phyloP scores from a whole-genome alignment of 1,140 invertebrate species.

The Sesamia nonagrioides region DNA sequence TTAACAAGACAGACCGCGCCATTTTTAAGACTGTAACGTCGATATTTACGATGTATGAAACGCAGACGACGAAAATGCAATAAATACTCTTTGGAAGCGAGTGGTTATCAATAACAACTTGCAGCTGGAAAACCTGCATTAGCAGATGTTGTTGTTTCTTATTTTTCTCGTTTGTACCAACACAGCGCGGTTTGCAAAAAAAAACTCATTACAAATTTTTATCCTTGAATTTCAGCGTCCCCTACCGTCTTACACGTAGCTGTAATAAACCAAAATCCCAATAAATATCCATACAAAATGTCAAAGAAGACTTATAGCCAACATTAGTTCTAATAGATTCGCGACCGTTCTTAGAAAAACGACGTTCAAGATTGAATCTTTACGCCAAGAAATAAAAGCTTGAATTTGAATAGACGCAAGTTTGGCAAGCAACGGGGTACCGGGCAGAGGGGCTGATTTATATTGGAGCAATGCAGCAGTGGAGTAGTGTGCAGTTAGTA shows the following conservation, averaged over 20 bases:
- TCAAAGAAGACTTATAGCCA: constrained; percentile 33
- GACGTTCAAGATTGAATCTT: constrained; percentile 36
- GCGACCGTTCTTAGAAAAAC: constrained; percentile 68
- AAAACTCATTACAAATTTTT: constrained; percentile 2
- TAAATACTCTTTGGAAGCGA: constrained; percentile 35
- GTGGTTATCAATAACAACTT: constrained; percentile 18
- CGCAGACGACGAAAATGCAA: constrained; percentile 38
- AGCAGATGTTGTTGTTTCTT: constrained; percentile 29
- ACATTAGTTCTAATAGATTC: constrained; percentile 78
- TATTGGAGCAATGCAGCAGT: constrained; percentile 87
- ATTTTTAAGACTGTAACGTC: constrained; percentile 22
- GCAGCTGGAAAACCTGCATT: constrained; percentile 46
- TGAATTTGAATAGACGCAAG: constrained; percentile 58
- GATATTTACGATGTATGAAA: constrained; percentile 39
- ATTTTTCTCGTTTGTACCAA: constrained; percentile 25
- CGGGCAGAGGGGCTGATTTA: constrained; percentile 86
- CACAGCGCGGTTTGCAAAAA: not conserved
- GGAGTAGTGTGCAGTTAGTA: constrained; percentile 87
- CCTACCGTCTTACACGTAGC: not conserved
- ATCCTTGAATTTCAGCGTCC: constrained; percentile 11
- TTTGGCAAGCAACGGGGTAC: constrained; percentile 82
- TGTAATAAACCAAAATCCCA: constrained; percentile 33
- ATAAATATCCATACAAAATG: constrained; percentile 41
- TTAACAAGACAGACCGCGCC: constrained; percentile 21
- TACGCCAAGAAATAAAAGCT: constrained; percentile 55